Percentiles rank a stretch among this genome's conserved stretches.
Evolutionary conservation across 2,113 vertebrate genomes (phyloP).

Genomic region (Chionis minor): DNA sequence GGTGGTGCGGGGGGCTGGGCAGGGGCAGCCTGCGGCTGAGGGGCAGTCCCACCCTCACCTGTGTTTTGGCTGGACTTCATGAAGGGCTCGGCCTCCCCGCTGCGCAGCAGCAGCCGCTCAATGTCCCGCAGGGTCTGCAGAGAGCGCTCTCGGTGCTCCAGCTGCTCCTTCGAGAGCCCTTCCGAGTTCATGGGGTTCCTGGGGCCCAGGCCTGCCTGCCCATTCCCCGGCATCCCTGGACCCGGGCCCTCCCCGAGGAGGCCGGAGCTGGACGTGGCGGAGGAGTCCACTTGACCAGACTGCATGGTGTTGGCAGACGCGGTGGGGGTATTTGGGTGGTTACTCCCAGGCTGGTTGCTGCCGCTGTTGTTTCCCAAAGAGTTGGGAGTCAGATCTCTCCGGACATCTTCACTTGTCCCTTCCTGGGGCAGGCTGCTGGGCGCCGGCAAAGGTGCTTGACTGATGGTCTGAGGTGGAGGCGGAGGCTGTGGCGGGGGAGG

Average conservation of each 20-base stretch:
- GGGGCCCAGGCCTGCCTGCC: conserved; percentile 63
- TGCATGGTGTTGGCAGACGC: conserved; percentile 60
- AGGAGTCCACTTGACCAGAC: conserved; percentile 63
- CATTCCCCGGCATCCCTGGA: conserved; percentile 59
- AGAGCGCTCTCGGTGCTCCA: conserved; percentile 94
- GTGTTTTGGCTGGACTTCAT: conserved; percentile 65
- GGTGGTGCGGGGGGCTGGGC: conserved; percentile 49
- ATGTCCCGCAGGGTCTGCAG: conserved; percentile 95
- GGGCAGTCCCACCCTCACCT: conserved; percentile 52
- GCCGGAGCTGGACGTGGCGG: background rate
- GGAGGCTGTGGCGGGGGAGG: conserved; percentile 67
- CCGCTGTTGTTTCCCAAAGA: conserved; percentile 74
- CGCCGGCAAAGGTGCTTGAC: conserved; percentile 42
- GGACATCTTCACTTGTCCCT: conserved; percentile 68
- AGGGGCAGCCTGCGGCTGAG: conserved; percentile 14
- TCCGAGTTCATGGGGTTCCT: conserved; percentile 75
- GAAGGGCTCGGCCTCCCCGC: conserved; percentile 76
- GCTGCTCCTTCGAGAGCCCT: conserved; percentile 93
- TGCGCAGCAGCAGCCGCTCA: conserved; percentile 88
- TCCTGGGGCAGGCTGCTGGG: conserved; percentile 56
- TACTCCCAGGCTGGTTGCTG: conserved; percentile 68
- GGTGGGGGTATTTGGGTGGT: conserved; percentile 73
- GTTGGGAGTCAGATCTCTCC: conserved; percentile 77
- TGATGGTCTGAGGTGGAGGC: conserved; percentile 61
- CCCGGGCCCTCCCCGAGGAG: conserved; percentile 58